Conservation (phyloP, 2,113 vertebrate genomes). For the Microtus ochrogaster region DNA sequence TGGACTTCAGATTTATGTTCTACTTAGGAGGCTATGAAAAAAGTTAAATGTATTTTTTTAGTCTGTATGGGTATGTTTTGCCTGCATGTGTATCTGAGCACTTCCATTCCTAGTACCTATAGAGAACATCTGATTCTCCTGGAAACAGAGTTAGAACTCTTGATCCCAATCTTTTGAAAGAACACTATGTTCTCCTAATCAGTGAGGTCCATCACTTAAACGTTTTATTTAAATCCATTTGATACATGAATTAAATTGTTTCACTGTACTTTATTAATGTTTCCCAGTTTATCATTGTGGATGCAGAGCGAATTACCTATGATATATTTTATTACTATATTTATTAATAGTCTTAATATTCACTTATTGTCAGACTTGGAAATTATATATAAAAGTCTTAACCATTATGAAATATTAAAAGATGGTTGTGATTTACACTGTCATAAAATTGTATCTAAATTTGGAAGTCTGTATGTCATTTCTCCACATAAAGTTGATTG, state of each 20-base stretch:
- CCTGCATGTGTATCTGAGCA: not conserved
- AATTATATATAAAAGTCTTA: not conserved
- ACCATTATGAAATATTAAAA: slow-evolving; percentile 3
- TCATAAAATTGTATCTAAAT: not conserved
- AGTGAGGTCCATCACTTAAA: not conserved
- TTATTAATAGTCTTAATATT: slow-evolving; percentile 16
- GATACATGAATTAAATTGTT: not conserved
- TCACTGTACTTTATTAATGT: slow-evolving; percentile 4
- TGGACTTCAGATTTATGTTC: not conserved
- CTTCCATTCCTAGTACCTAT: not conserved
- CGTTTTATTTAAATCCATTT: not conserved
- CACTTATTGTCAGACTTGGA: slow-evolving; percentile 11
- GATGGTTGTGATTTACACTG: not conserved
- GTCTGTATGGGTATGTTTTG: not conserved
- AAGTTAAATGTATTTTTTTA: not conserved
- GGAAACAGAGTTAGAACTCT: not conserved
- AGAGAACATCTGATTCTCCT: not conserved
- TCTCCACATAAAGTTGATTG: not conserved
- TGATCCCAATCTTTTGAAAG: not conserved
- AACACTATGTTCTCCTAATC: not conserved
- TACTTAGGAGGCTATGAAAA: not conserved
- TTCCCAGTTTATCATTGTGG: not conserved
- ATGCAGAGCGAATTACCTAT: not conserved
- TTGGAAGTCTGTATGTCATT: not conserved
- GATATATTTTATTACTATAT: not conserved